Evolutionary conservation across 2,888 invertebrate genomes (phyloP).

Genomic region (Amorpha juglandis): DNA sequence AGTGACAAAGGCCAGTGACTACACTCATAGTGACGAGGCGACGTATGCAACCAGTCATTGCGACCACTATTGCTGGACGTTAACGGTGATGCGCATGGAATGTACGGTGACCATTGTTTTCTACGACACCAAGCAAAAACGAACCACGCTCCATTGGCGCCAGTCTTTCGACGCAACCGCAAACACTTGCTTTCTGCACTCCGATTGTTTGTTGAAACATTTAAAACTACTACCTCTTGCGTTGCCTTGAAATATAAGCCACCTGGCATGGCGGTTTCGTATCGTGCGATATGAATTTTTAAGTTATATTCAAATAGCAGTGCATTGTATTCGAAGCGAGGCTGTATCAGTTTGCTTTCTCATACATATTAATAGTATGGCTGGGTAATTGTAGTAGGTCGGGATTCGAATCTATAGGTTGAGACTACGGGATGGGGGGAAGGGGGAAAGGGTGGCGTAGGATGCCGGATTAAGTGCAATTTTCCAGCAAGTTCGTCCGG

Average conservation of each 20-base stretch:
- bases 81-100: constrained; percentile 77
- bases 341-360: constrained; percentile 33
- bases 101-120: constrained; percentile 77
- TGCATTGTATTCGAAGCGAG: constrained; percentile 32
- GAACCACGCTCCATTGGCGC: constrained; percentile 55
- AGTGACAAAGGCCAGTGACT: not conserved
- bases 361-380: constrained; percentile 46
- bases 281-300: constrained; percentile 16
- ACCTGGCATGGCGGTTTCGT: not conserved
- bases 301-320: constrained; percentile 36
- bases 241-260: not conserved
- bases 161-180: too few species aligned
- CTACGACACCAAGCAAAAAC: constrained; percentile 57
- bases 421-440: not conserved
- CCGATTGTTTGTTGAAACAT: not conserved
- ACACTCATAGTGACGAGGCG: not conserved
- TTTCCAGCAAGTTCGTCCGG: constrained; percentile 61
- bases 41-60: constrained; percentile 52
- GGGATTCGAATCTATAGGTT: constrained; percentile 55
- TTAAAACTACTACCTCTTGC: not conserved
- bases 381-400: constrained; percentile 54
- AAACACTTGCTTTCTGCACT: constrained; percentile 42
- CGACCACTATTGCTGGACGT: constrained; percentile 62
- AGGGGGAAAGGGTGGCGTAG: constrained; percentile 49
- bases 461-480: constrained; percentile 68